Percentiles rank a stretch among this genome's conserved stretches.
These are phyloP conservation scores for Muscina levida DNA, from an alignment of 2,888 invertebrate genomes.

Conservation along the genomic window DNA sequence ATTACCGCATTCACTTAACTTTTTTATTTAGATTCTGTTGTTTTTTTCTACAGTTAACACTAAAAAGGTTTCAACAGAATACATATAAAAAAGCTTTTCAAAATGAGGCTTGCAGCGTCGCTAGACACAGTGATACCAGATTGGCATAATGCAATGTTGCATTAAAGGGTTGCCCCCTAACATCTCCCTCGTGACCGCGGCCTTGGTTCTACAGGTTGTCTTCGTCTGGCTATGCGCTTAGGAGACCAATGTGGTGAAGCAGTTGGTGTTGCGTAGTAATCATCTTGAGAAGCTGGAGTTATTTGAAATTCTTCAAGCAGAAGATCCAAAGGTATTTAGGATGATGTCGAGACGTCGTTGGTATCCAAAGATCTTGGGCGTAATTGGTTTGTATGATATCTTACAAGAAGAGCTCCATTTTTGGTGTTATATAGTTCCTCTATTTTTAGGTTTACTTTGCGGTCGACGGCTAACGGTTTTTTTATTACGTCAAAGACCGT, in stretches of 20 bases:
- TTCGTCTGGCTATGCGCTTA: slow-evolving; percentile 8
- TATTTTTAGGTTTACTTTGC: background rate
- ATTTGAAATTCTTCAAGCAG: slow-evolving; percentile 33
- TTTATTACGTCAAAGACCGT: background rate
- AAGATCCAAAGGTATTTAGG: slow-evolving; percentile 20
- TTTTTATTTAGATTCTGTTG: too few relatives aligned
- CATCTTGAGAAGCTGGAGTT: background rate
- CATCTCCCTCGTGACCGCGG: slow-evolving; percentile 20
- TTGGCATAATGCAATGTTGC: too few relatives aligned
- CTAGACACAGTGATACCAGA: too few relatives aligned
- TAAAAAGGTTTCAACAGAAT: too few relatives aligned
- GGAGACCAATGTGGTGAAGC: slow-evolving; percentile 10
- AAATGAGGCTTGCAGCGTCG: too few relatives aligned
- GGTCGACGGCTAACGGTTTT: background rate
- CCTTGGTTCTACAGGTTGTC: slow-evolving; percentile 26
- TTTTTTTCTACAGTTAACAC: too few relatives aligned
- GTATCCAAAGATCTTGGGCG: background rate
- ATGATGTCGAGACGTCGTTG: background rate
- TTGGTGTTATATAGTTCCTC: slow-evolving; percentile 10
- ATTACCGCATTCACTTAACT: too few relatives aligned
- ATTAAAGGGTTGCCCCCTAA: too few relatives aligned
- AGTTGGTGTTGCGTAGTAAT: slow-evolving; percentile 28
- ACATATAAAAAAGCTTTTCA: too few relatives aligned
- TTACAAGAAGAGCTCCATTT: too few relatives aligned
- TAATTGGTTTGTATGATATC: slow-evolving; percentile 19